Percentiles rank a stretch among this genome's conserved stretches.
Conservation (phyloP, 2,888 invertebrate species). For the Uloborus plumipes region DNA sequence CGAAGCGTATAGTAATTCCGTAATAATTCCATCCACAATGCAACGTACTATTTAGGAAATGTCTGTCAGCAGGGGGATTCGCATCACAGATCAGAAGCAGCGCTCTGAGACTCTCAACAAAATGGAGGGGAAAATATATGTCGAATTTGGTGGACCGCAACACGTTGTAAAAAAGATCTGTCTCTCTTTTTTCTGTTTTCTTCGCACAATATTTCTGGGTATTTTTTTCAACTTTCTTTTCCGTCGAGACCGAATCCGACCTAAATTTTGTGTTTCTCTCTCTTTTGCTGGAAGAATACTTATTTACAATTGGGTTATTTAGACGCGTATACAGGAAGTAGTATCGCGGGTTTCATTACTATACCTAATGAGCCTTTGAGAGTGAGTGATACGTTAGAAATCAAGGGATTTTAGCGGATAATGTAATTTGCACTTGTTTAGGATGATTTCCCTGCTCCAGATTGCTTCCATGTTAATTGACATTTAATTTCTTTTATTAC, state of each 20-base stretch:
- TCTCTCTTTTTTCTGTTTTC: neutral
- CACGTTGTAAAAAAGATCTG: constrained; percentile 4
- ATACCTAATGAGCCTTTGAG: too few relatives aligned
- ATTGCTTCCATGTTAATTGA: too few relatives aligned
- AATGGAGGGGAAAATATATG: constrained; percentile 14
- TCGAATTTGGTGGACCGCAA: constrained; percentile 36
- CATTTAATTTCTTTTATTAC: too few relatives aligned
- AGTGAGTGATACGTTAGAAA: too few relatives aligned
- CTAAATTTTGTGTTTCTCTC: neutral
- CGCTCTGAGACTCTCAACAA: neutral
- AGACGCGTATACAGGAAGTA: too few relatives aligned
- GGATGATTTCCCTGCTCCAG: too few relatives aligned
- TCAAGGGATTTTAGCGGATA: too few relatives aligned
- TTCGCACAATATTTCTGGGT: neutral
- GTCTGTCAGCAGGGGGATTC: constrained; percentile 12
- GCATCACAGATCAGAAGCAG: constrained; percentile 15
- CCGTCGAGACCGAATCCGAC: neutral
- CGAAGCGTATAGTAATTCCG: constrained; percentile 7
- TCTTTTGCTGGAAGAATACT: too few relatives aligned
- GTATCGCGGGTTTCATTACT: too few relatives aligned
- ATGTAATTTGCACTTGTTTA: too few relatives aligned
- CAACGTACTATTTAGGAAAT: constrained; percentile 43
- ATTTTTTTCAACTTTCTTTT: constrained; percentile 11
- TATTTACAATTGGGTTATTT: too few relatives aligned
- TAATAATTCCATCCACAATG: constrained; percentile 23